Base-by-base conservation (phyloP, 2,113 vertebrate species). In the Rhinolophus sinicus region DNA sequence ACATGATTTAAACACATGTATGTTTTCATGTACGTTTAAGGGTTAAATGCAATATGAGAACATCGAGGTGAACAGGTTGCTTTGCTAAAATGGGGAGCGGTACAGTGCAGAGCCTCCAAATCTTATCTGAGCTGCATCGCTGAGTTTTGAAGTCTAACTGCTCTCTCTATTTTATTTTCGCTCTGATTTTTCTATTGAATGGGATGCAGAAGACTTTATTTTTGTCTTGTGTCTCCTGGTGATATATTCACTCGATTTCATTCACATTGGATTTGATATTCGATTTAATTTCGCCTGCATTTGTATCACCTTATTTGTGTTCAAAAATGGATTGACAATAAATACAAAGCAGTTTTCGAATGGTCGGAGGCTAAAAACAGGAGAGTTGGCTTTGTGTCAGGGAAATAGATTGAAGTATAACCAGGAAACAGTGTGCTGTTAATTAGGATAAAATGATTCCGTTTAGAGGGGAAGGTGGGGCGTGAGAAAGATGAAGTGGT, bases 251-350 rank as follows among this genome's bases (percentile, higher is more conserved):
- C 35, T 88, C 33, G 90, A 18, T 86, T 73, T 84, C 44, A 93
- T 88, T 94, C 18, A 44, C 33, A 44, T 94, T 84, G 19, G 10
- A 52, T 97, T 58, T 81, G 30, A 44, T 26, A 76, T 88, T 86
- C 65, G 19, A 58, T 94, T 88, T 76, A 90, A 30, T 73, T 50
- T 81, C 28, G 16, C 12, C 77, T 83, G 88, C 93, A n/a, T 88
- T 94, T 90, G 26, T 69, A 62, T 95, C 80, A 81, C 50, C 12
- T 93, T 69, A 52, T 69, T 28, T 87, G 38, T 95, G 62, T 96
- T 89, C 4, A 89, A 10, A 93, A 95, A 70, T 69, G 80, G 26
- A 85, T 62, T 72, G 65, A 40, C 28, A 81, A 13, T 94, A 77
- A 94, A 60, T 35, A 15, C 33, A 88, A 95, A 69, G 65, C 18